phyloP scores from a whole-genome alignment of 2,797 vertebrate genomes.

The Amblyraja radiata region DNA sequence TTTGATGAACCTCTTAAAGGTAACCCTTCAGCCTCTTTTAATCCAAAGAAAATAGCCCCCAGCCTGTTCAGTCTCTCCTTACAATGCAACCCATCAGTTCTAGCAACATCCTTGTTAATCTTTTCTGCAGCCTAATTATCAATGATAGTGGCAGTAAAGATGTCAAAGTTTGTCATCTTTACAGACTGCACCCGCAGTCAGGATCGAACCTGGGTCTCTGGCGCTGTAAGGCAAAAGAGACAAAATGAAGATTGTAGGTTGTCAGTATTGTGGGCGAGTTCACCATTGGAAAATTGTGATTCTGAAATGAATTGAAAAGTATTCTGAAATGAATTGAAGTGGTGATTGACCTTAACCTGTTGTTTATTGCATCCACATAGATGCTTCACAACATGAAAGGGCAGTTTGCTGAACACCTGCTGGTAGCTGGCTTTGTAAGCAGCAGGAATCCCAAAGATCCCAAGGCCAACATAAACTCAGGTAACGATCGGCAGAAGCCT shows the following conservation, averaged over 20 bases:
- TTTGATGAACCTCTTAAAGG: too few relatives aligned
- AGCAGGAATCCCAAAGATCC: constrained; percentile 79
- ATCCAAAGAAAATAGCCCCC: too few relatives aligned
- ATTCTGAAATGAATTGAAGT: background rate
- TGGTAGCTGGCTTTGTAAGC: constrained; percentile 79
- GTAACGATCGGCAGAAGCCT: constrained; percentile 48
- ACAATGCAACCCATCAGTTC: too few relatives aligned
- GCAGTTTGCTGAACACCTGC: constrained; percentile 91
- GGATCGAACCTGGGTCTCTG: too few relatives aligned
- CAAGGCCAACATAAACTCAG: constrained; percentile 86
- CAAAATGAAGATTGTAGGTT: background rate
- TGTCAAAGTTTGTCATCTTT: too few relatives aligned
- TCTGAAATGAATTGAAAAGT: background rate
- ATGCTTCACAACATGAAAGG: constrained; percentile 97
- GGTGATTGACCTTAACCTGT: background rate
- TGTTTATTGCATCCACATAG: constrained; percentile 50
- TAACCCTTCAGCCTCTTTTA: too few relatives aligned
- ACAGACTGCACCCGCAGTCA: too few relatives aligned
- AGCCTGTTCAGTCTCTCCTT: too few relatives aligned
- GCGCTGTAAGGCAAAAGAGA: too few relatives aligned
- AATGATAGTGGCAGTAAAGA: too few relatives aligned
- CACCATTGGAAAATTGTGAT: background rate
- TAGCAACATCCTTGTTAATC: too few relatives aligned
- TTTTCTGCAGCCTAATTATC: too few relatives aligned
- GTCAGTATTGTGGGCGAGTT: background rate